Evolutionary conservation across 2,113 vertebrate genomes (phyloP).

Genomic region (Gambusia affinis): DNA sequence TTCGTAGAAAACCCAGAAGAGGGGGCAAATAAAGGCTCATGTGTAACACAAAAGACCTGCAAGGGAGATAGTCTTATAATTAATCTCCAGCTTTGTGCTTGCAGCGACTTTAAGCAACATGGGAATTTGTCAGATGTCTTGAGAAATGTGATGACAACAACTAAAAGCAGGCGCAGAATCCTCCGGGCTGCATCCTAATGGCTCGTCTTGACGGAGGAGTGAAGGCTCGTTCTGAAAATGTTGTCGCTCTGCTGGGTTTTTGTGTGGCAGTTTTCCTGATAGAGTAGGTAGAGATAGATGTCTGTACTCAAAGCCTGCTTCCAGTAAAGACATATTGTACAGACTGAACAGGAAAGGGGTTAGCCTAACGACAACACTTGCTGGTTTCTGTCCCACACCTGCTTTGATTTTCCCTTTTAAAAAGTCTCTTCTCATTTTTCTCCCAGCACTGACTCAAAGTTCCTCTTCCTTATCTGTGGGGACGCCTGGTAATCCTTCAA

Average conservation of each 20-base stretch:
- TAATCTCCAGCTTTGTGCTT: constrained; percentile 25
- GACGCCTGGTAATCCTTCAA: constrained; percentile 46
- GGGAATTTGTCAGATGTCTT: constrained; percentile 49
- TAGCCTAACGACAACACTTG: constrained; percentile 16
- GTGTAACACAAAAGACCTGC: constrained; percentile 16
- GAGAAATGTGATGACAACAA: constrained; percentile 36
- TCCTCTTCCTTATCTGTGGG: constrained; percentile 47
- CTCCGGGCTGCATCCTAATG: constrained; percentile 34
- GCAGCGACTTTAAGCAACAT: constrained; percentile 15
- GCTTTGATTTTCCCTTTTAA: constrained; percentile 6
- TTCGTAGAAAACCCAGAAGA: constrained; percentile 8
- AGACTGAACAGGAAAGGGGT: constrained; percentile 15
- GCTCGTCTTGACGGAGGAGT: constrained; percentile 19
- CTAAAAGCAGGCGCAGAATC: constrained; percentile 10
- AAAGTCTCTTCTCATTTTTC: constrained; percentile 13
- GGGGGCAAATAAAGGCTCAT: constrained; percentile 18
- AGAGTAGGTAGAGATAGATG: constrained; percentile 6
- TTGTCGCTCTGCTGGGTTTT: constrained; percentile 33
- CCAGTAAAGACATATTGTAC: background rate
- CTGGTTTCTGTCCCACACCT: constrained; percentile 1
- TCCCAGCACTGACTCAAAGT: constrained; percentile 37
- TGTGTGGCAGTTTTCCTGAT: constrained; percentile 24
- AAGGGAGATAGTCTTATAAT: constrained; percentile 47
- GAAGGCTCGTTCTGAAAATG: constrained; percentile 35
- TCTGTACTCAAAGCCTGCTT: background rate